A percentile compares a stretch with the other conserved stretches of the same genome.
These are phyloP conservation scores for Tetragonula clypearis DNA, from an alignment of 1,140 invertebrate species.

Conservation along the genomic window DNA sequence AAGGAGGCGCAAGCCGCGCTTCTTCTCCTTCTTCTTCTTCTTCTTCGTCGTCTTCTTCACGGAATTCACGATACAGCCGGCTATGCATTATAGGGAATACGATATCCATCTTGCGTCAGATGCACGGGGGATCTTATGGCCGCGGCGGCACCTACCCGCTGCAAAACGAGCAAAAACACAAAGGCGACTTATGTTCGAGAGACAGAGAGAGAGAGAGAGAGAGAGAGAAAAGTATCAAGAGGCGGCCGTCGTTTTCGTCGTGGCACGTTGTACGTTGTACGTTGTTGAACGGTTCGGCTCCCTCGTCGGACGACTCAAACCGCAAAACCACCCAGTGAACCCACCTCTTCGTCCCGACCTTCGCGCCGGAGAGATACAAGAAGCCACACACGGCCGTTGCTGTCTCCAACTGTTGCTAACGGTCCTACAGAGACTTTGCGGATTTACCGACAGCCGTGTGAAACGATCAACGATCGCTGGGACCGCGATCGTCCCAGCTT, in stretches of 20 bases:
- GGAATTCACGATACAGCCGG: conserved; percentile 60
- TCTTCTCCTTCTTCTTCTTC: conserved; percentile 14
- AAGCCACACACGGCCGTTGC: conserved; percentile 9
- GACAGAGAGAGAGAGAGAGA: neutral
- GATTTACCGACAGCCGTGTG: conserved; percentile 43
- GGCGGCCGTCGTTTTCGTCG: conserved; percentile 36
- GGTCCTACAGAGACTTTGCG: neutral
- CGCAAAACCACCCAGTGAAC: conserved; percentile 53
- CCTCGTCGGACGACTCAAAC: conserved; percentile 45
- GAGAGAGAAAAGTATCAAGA: conserved; percentile 20
- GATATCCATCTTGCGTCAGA: conserved; percentile 67
- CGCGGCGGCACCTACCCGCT: conserved; percentile 43
- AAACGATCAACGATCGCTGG: conserved; percentile 30
- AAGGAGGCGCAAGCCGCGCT: conserved; percentile 6
- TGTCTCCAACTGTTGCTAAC: conserved; percentile 41
- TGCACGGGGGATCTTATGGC: conserved; percentile 49
- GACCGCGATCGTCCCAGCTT: neutral
- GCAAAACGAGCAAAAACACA: conserved; percentile 41
- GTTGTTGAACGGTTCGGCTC: conserved; percentile 3
- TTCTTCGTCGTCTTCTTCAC: conserved; percentile 19
- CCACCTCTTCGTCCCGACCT: conserved; percentile 42
- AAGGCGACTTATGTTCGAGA: conserved; percentile 30
- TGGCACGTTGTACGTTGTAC: conserved; percentile 26
- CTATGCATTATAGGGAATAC: conserved; percentile 67
- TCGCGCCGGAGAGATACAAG: conserved; percentile 13